Conservation (phyloP, 2,113 vertebrate genomes). For the Clarias magur region DNA sequence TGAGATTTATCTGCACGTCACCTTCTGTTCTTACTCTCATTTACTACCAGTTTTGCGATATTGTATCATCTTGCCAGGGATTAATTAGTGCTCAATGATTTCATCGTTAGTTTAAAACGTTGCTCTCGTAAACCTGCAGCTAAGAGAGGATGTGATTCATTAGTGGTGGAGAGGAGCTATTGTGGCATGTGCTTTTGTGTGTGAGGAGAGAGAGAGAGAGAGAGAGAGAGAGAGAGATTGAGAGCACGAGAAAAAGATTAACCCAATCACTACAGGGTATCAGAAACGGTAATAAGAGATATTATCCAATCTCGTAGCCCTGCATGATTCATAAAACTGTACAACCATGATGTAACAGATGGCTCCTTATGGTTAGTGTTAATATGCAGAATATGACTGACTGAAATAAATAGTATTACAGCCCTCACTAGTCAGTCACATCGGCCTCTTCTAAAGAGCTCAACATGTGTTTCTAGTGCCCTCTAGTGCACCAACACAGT, state of each 20-base stretch:
- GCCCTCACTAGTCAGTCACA: slow-evolving; percentile 30
- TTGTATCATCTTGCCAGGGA: neutral
- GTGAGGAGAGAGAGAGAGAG: neutral
- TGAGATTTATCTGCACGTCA: neutral
- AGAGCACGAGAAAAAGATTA: slow-evolving; percentile 6
- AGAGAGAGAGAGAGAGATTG: neutral
- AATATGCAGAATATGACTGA: slow-evolving; percentile 47
- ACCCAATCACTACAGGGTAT: slow-evolving; percentile 26
- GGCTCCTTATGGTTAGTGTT: slow-evolving; percentile 48
- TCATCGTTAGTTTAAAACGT: slow-evolving; percentile 6
- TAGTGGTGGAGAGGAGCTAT: neutral
- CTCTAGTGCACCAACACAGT: slow-evolving; percentile 45
- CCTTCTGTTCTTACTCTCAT: neutral
- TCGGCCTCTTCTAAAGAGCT: neutral
- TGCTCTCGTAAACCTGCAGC: neutral
- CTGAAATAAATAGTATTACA: slow-evolving; percentile 47
- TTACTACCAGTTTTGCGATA: neutral
- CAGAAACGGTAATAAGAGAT: slow-evolving; percentile 40
- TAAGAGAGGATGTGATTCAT: slow-evolving; percentile 22
- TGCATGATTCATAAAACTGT: slow-evolving; percentile 45
- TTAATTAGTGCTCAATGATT: neutral
- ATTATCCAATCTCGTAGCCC: slow-evolving; percentile 43
- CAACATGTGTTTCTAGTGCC: slow-evolving; percentile 46
- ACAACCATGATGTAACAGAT: slow-evolving; percentile 49
- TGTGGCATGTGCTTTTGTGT: neutral